Evolutionary conservation across 2,888 invertebrate genomes (phyloP), one percentile per base, ranked within the genome.

Genomic region (Eilema depressum): DNA sequence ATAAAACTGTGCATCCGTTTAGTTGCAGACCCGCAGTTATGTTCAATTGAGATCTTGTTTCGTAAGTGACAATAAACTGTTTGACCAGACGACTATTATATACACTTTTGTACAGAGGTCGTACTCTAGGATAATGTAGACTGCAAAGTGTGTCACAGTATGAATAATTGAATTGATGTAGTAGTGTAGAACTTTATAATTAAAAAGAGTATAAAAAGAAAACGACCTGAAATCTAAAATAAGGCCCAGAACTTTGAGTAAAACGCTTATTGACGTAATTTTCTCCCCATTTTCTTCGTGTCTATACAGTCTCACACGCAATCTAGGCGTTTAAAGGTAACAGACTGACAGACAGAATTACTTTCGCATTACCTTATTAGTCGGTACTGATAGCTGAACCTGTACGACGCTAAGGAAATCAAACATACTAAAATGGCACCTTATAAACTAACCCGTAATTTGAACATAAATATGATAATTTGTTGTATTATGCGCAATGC

Each of bases 1-100:
- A 66, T 69, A 80, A 60, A 75, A 78, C 72, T 79, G 79, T 74
- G 66, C 77, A 76, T 78, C 80, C 80, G 79, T 71, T 69, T 74
- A 30, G 63, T 37, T 14, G 66, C 61, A 61, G 71, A 26, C 63
- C 33, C 23, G 66, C 53, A 68, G 70, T 80, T 77, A 80, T 74
- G 26, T 74, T 20, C 80, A 80, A 80, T 80, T 80, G 79, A 75
- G 56, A 53, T 68, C 63, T 75, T 67, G 69, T 74, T 63, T 72
- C 63, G 76, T 78, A 70, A 72, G 66, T 25, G 74, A 62, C 61
- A 61, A 72, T 53, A 53, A 53, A 70, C 72, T 68, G 25, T 8
- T 30, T 30, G 7, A 56, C 47, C 53, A 68, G 73, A 68, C 23
- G 26, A 17, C 60, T 66, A 53, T 53, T 53, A 53, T 2, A 53